These are phyloP conservation scores for Melanogrammus aeglefinus DNA, from an alignment of 2,797 vertebrate genomes.

Conservation along the genomic window DNA sequence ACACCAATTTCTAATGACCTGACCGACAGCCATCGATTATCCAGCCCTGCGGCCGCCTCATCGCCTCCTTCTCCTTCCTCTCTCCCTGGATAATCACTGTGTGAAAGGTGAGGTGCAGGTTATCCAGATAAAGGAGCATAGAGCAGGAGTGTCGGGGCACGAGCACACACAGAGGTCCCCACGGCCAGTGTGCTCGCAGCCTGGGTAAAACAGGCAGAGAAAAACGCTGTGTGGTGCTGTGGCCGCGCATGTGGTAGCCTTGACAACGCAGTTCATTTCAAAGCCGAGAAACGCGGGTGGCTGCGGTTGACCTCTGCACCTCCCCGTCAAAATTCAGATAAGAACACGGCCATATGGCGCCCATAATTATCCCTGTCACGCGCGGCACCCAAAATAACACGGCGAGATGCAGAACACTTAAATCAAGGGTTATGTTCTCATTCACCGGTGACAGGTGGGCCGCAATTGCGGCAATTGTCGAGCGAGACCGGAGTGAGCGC, in stretches of 20 bases:
- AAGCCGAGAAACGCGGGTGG: slow-evolving; percentile 21
- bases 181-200: slow-evolving; percentile 7
- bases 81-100: no score
- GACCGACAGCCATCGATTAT: no score
- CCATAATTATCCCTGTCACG: slow-evolving; percentile 64
- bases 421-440: slow-evolving; percentile 17
- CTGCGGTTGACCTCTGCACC: slow-evolving; percentile 52
- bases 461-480: slow-evolving; percentile 21
- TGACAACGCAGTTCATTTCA: slow-evolving; percentile 64
- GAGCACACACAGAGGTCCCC: background rate
- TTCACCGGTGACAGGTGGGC: slow-evolving; percentile 13
- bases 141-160: slow-evolving; percentile 1
- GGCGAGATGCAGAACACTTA: slow-evolving; percentile 48
- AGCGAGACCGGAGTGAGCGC: background rate
- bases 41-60: no score
- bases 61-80: no score
- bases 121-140: background rate
- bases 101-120: background rate
- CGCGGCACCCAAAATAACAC: slow-evolving; percentile 59
- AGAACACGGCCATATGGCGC: slow-evolving; percentile 55
- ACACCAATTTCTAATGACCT: no score
- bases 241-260: slow-evolving; percentile 52
- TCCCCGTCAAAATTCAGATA: slow-evolving; percentile 51
- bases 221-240: slow-evolving; percentile 36
- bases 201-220: slow-evolving; percentile 26